Base-by-base conservation (phyloP, 2,113 vertebrate genomes). In the Peromyscus californicus region DNA sequence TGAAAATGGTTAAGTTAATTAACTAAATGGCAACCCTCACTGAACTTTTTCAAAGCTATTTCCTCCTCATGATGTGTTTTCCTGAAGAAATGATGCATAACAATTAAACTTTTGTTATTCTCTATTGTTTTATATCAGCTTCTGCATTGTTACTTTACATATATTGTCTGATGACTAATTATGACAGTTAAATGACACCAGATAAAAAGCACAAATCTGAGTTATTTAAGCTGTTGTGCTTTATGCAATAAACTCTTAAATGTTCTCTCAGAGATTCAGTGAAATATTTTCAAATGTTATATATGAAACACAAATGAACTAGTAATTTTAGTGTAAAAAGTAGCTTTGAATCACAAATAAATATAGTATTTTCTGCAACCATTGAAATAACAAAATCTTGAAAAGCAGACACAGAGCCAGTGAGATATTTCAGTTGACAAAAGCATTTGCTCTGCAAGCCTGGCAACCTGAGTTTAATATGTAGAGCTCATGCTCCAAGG, bases 1-100 rank as follows among this genome's bases (percentile, higher is more conserved):
- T 98, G 97, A 98, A 98, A 99, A 98, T 98, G 93, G 91, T 95
- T 98, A 93, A 97, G 97, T 98, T 99, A 98, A 98, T 98, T 98
- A 99, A 98, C 97, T 98, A 98, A 98, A 98, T 98, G 97, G 91
- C 92, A 97, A 97, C 96, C 96, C 94, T 98, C 98, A 93, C 97
- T 54, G 78, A 98, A 98, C 95, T 97, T 97, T 78, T 48, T 97
- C 96, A 97, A 98, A 98, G 98, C 94, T 98, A 98, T 98, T 98
- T 98, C n/a, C 45, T 51, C 96, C 76, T 89, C 15, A 3, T 97
- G 98, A 97, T 98, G 98, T 98, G 97, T 98, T 98, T 98, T 97
- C 96, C 96, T 98, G 97, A 98, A 98, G 98, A 98, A 98, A 98
- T 97, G 93, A 97, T 98, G 97, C 98, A 97, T 98, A 97, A 97